Percentiles rank a stretch among this genome's conserved stretches.
Conservation (phyloP, 2,113 vertebrate genomes). For the Meleagris gallopavo region DNA sequence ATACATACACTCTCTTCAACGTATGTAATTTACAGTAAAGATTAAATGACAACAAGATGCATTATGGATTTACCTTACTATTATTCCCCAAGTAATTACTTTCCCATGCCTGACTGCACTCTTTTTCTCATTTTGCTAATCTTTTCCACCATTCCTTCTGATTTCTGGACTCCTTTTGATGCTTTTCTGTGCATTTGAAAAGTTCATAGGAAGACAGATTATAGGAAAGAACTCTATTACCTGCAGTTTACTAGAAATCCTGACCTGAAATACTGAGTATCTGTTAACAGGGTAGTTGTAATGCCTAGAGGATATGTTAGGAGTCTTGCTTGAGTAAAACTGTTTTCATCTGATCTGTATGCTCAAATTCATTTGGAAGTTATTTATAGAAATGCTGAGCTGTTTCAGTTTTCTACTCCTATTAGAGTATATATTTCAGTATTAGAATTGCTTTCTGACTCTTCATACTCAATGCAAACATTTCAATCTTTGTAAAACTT, state of each 20-base stretch:
- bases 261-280: background rate
- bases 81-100: background rate
- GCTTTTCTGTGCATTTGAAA: background rate
- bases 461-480: background rate
- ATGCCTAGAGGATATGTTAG: background rate
- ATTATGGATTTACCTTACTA: conserved; percentile 41
- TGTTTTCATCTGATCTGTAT: conserved; percentile 16
- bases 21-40: conserved; percentile 56
- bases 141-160: background rate
- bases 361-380: conserved; percentile 16
- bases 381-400: conserved; percentile 35
- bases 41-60: conserved; percentile 41
- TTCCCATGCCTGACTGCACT: background rate
- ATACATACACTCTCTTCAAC: background rate
- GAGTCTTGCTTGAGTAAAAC: background rate
- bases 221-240: background rate
- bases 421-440: background rate
- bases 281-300: background rate
- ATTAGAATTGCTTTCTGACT: conserved; percentile 5
- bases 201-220: background rate
- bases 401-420: background rate
- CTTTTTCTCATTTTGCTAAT: background rate
- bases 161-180: background rate
- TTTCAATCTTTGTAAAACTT: background rate
- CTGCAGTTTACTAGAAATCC: conserved; percentile 4